Percentiles rank a stretch among this genome's conserved stretches.
These are phyloP conservation scores for Apostichopus leukothele DNA, from an alignment of 53 echinoderm and acorn worm species.

Conservation along the genomic window DNA sequence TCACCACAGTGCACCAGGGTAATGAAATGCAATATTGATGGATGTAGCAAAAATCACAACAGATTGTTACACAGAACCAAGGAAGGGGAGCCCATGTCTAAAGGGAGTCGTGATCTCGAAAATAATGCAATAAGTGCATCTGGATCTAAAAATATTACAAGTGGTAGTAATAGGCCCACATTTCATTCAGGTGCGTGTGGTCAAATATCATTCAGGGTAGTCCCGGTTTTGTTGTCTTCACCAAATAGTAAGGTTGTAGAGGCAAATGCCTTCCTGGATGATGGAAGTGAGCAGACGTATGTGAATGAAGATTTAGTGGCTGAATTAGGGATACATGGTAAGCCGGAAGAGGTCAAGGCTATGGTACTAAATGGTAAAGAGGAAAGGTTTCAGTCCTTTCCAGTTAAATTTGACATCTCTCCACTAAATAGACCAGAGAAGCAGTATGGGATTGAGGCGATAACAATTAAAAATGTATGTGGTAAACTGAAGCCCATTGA, in stretches of 20 bases:
- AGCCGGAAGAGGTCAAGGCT: conserved; percentile 15
- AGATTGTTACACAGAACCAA: conserved; percentile 28
- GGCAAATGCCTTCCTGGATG: conserved; percentile 40
- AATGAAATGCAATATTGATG: conserved; percentile 36
- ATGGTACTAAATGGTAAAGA: conserved; percentile 21
- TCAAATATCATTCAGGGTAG: conserved; percentile 10
- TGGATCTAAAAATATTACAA: conserved; percentile 3
- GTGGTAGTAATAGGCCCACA: background rate
- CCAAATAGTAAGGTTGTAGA: background rate
- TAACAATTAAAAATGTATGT: conserved; percentile 25
- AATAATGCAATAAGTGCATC: background rate
- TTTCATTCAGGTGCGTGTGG: conserved; percentile 1
- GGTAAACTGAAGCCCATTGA: conserved; percentile 21
- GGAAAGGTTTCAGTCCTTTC: conserved; percentile 40
- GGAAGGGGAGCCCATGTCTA: background rate
- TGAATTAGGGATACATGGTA: conserved; percentile 31
- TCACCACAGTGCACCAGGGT: conserved; percentile 26
- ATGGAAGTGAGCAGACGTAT: conserved; percentile 45
- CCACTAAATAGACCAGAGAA: background rate
- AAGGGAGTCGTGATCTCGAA: background rate
- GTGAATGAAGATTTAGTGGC: conserved; percentile 38
- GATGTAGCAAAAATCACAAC: conserved; percentile 35
- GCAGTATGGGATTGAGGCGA: conserved; percentile 33
- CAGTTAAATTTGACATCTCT: conserved; percentile 17
- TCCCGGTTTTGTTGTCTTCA: conserved; percentile 12